These are phyloP conservation scores for Anhinga anhinga DNA, from an alignment of 2,113 vertebrate genomes.

Conservation along the genomic window DNA sequence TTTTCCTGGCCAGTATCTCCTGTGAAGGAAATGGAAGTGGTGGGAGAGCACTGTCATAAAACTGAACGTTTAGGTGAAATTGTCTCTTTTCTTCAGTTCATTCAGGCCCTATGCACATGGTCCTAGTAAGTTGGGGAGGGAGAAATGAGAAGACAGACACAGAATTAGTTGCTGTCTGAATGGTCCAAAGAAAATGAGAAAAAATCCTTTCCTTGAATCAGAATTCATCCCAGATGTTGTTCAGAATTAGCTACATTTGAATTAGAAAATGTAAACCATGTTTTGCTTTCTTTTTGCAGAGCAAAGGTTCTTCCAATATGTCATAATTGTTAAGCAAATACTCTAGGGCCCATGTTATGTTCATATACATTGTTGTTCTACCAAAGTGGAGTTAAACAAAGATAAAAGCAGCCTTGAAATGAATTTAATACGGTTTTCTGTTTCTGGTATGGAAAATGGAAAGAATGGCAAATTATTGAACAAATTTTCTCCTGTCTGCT, in stretches of 20 bases:
- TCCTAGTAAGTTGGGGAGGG: background rate
- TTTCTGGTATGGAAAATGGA: background rate
- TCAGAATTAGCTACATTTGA: background rate
- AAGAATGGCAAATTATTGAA: background rate
- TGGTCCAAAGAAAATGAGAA: background rate
- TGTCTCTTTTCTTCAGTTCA: background rate
- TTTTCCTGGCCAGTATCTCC: background rate
- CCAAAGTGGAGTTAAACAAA: background rate
- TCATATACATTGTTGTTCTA: background rate
- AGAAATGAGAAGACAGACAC: background rate
- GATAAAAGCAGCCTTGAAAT: background rate
- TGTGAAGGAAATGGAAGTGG: background rate
- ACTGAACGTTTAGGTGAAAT: background rate
- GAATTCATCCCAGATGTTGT: background rate
- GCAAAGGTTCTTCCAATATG: background rate
- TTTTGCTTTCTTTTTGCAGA: background rate
- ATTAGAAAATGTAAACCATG: background rate
- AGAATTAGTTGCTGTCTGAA: background rate
- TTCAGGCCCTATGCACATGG: fast-evolving
- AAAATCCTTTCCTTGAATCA: background rate
- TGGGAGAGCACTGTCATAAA: background rate
- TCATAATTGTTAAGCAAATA: background rate
- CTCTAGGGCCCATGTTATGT: background rate
- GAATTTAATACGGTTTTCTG: background rate
- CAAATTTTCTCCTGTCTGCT: background rate